Conservation (phyloP, 2,113 vertebrate genomes). For the Chamaetylas fuelleborni region DNA sequence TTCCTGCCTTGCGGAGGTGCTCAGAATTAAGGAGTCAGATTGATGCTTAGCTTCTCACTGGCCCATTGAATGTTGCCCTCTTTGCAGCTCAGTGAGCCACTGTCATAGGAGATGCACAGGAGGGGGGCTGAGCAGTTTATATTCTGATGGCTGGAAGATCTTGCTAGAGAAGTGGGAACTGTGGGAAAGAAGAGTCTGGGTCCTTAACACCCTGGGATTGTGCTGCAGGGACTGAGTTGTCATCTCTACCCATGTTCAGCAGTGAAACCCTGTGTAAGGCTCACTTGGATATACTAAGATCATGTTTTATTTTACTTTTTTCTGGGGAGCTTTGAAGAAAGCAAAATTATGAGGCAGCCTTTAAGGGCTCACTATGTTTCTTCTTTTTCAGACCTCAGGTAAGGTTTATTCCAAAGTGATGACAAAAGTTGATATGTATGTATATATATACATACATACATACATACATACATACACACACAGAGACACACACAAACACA, state of each 20-base stretch:
- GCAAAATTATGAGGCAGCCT: neutral
- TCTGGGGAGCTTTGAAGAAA: neutral
- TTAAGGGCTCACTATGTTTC: neutral
- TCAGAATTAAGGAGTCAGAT: neutral
- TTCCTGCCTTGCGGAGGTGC: neutral
- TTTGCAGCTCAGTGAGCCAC: neutral
- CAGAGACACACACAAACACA: too few relatives aligned
- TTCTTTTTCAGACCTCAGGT: neutral
- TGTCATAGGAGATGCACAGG: neutral
- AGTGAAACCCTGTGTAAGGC: neutral
- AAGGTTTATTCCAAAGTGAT: neutral
- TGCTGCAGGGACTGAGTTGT: neutral
- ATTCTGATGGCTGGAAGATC: neutral
- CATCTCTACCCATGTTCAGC: neutral
- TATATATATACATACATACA: fast-evolving
- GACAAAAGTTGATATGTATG: neutral
- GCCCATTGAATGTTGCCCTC: neutral
- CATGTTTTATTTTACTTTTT: neutral
- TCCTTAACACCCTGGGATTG: neutral
- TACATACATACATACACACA: neutral
- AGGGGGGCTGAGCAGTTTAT: neutral
- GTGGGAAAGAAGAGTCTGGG: neutral
- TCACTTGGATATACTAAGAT: neutral
- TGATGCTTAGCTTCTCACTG: neutral
- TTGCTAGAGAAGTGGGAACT: neutral